Conservation (phyloP, 2,113 vertebrate genomes). For the Cephalophus harveyi region DNA sequence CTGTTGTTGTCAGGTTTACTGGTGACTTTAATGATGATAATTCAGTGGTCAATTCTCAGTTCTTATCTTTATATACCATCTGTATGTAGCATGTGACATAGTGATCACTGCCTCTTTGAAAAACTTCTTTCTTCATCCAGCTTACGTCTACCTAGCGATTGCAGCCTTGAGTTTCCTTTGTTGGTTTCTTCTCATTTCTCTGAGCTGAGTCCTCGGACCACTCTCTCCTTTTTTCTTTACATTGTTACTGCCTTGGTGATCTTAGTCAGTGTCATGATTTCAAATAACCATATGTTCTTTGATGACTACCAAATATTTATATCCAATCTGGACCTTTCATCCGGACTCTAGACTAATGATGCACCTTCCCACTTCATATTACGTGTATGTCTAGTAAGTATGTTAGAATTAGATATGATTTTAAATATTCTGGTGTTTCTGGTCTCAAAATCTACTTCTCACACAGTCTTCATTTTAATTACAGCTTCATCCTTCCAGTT, state of each 20-base stretch:
- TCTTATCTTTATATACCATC: background rate
- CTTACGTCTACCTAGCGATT: background rate
- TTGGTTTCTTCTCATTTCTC: conserved; percentile 8
- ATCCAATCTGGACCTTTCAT: background rate
- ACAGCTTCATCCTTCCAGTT: background rate
- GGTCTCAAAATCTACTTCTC: background rate
- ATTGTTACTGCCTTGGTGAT: background rate
- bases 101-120: background rate
- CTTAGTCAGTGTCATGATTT: background rate
- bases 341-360: background rate
- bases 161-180: background rate
- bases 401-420: background rate
- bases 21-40: background rate
- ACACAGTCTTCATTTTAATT: background rate
- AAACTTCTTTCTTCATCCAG: background rate
- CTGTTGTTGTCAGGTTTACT: background rate
- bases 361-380: background rate
- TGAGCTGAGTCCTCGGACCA: background rate
- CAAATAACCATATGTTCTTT: background rate
- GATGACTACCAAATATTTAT: background rate
- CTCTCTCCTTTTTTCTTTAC: background rate
- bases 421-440: background rate
- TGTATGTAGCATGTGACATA: background rate
- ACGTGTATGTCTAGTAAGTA: background rate
- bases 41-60: background rate